phyloP scores from a whole-genome alignment of 1,140 invertebrate species.

The Stegodyphus mimosarum region DNA sequence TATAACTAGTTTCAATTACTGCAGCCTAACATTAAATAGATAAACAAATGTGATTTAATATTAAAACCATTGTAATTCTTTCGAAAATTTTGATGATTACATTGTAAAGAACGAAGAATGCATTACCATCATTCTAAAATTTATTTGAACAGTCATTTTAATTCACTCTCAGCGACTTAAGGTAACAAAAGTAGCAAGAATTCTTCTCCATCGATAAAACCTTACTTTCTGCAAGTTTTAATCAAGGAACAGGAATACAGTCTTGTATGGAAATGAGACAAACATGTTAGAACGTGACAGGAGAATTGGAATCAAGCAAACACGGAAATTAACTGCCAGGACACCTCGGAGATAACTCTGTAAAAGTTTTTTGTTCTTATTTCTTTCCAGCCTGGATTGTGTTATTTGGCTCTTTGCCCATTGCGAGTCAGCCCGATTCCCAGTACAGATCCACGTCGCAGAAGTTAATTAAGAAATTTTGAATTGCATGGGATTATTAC shows the following conservation, averaged over 20 bases:
- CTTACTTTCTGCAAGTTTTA: not conserved
- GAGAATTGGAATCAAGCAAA: constrained; percentile 5
- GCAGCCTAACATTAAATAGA: too few relatives aligned
- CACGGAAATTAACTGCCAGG: constrained; percentile 10
- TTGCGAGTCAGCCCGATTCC: not conserved
- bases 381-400: not conserved
- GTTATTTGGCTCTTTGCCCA: not conserved
- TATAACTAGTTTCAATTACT: too few relatives aligned
- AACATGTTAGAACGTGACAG: constrained; percentile 9
- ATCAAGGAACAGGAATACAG: not conserved
- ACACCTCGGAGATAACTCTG: not conserved
- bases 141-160: too few relatives aligned
- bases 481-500: not conserved
- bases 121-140: too few relatives aligned
- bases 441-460: not conserved
- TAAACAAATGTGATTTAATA: too few relatives aligned
- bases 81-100: too few relatives aligned
- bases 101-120: too few relatives aligned
- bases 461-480: not conserved
- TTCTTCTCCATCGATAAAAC: too few relatives aligned
- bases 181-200: too few relatives aligned
- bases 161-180: too few relatives aligned
- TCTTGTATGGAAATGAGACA: constrained; percentile 22
- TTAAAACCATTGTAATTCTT: too few relatives aligned
- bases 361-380: not conserved